A percentile compares a stretch with the other conserved stretches of the same genome.
These are phyloP conservation scores for Sminthurinus aureus DNA, from an alignment of 2,888 invertebrate genomes.

Conservation along the genomic window DNA sequence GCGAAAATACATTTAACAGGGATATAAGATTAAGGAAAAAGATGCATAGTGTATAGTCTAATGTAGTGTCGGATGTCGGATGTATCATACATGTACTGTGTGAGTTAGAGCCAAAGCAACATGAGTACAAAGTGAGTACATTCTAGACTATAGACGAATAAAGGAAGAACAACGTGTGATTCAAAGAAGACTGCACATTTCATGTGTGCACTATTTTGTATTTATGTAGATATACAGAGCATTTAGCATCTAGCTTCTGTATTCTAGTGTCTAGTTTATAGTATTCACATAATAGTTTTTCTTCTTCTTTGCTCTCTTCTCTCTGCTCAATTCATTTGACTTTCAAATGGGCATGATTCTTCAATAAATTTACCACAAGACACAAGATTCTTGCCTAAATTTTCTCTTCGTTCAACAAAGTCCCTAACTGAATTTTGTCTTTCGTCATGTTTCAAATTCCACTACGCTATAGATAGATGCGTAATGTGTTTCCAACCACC, in stretches of 20 bases:
- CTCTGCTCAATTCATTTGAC: constrained; percentile 29
- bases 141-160: not conserved
- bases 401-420: not conserved
- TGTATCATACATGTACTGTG: too few relatives aligned
- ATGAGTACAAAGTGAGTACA: not conserved
- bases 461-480: not conserved
- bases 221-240: too few relatives aligned
- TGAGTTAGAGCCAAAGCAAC: too few relatives aligned
- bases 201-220: too few relatives aligned
- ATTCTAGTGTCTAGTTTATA: too few relatives aligned
- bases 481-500: not conserved
- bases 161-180: too few relatives aligned
- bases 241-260: too few relatives aligned
- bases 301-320: not conserved
- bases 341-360: constrained; percentile 33
- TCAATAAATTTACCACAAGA: constrained; percentile 29
- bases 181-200: too few relatives aligned
- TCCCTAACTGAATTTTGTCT: constrained; percentile 16
- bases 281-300: not conserved
- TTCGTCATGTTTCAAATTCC: constrained; percentile 16
- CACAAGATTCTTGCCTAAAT: not conserved
- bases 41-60: too few relatives aligned
- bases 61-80: too few relatives aligned
- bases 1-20: not conserved
- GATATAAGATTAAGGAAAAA: too few relatives aligned